Percentiles rank a stretch among this genome's conserved stretches.
Conservation (phyloP, 2,888 invertebrate species). For the Arrhopalites spinosus region DNA sequence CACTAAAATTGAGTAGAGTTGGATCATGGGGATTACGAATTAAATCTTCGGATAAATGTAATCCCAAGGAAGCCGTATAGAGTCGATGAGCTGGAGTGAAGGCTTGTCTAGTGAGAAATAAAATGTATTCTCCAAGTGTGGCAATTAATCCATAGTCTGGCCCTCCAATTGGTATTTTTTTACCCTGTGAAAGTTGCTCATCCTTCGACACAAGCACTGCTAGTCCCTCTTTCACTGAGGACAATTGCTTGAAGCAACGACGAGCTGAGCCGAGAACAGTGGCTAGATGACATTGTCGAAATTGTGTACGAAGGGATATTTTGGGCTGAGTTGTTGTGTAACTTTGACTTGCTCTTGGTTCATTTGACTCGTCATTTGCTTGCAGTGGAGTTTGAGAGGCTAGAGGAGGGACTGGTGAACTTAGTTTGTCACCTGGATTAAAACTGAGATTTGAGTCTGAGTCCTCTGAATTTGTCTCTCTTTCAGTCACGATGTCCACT, state of each 20-base stretch:
- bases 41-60: slow-evolving; percentile 50
- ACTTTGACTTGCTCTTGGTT: neutral
- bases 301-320: neutral
- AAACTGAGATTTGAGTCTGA: neutral
- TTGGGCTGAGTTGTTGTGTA: neutral
- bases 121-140: slow-evolving; percentile 30
- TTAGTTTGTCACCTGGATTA: slow-evolving; percentile 30
- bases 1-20: slow-evolving; percentile 40
- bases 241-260: slow-evolving; percentile 43
- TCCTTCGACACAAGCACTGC: slow-evolving; percentile 46
- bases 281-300: slow-evolving; percentile 42
- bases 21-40: slow-evolving; percentile 49
- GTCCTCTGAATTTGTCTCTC: neutral
- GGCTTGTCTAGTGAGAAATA: slow-evolving; percentile 46
- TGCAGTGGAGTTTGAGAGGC: neutral
- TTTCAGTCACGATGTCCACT: neutral
- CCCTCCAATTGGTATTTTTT: slow-evolving; percentile 38
- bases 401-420: slow-evolving; percentile 25
- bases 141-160: slow-evolving; percentile 36
- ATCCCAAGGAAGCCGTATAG: slow-evolving; percentile 49
- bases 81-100: slow-evolving; percentile 53
- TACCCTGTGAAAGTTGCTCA: slow-evolving; percentile 42
- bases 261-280: slow-evolving; percentile 49
- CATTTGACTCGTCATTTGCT: neutral
- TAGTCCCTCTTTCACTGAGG: slow-evolving; percentile 44